These are phyloP conservation scores for Mustela lutreola DNA, from an alignment of 2,113 vertebrate species.

Conservation along the genomic window DNA sequence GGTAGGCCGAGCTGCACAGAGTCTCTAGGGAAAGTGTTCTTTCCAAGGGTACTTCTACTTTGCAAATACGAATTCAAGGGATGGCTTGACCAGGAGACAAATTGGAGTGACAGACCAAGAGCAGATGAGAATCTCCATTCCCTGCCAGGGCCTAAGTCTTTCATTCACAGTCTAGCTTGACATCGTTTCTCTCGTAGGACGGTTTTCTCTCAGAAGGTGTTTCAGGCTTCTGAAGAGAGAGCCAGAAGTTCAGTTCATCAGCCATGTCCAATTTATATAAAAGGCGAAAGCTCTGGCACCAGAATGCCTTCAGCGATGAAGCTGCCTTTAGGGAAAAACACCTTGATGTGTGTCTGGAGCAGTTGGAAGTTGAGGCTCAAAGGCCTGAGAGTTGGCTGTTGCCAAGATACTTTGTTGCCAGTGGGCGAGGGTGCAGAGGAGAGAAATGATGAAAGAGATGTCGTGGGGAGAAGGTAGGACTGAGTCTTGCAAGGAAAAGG, in stretches of 20 bases:
- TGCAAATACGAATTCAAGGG: constrained; percentile 37
- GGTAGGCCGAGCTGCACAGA: too few relatives aligned
- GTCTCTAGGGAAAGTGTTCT: not conserved
- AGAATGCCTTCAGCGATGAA: not conserved
- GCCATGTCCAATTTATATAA: not conserved
- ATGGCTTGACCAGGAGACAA: not conserved
- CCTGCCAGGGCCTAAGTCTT: not conserved
- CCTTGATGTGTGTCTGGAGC: not conserved
- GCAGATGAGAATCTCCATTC: constrained; percentile 11
- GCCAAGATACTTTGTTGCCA: not conserved
- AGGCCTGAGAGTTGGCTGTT: not conserved
- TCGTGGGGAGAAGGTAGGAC: not conserved
- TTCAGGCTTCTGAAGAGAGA: not conserved
- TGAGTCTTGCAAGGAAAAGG: not conserved
- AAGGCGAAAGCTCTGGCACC: not conserved
- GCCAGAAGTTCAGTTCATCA: not conserved
- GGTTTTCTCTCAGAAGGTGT: not conserved
- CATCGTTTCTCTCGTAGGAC: not conserved
- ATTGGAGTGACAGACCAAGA: not conserved
- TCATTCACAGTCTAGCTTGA: not conserved
- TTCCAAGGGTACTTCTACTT: not conserved
- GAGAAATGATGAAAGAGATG: not conserved
- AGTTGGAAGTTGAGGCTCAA: not conserved
- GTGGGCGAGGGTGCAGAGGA: not conserved
- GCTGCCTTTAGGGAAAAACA: not conserved